Evolutionary conservation across 92 coral and sea anemone genomes (phyloP).

Genomic region (Paragorgia papillata): DNA sequence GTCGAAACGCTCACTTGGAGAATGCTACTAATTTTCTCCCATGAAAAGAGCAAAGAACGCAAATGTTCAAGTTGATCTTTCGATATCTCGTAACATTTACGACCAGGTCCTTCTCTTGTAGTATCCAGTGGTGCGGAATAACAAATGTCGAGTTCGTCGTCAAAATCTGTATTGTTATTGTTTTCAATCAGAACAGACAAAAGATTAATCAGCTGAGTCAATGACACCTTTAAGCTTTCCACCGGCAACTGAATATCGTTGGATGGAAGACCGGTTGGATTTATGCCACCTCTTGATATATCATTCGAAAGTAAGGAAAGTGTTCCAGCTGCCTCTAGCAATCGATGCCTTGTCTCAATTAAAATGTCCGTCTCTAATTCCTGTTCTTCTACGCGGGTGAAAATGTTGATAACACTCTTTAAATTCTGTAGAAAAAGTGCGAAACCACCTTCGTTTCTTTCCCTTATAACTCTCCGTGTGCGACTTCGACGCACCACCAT

Average conservation of each 20-base stretch:
- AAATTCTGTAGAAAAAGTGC: constrained; percentile 56
- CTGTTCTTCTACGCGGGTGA: constrained; percentile 25
- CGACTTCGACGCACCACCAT: constrained; percentile 25
- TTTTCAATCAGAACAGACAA: constrained; percentile 33
- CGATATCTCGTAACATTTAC: constrained; percentile 53
- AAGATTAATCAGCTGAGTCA: constrained; percentile 41
- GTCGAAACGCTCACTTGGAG: no score
- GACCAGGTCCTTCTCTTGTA: constrained; percentile 65
- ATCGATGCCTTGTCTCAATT: constrained; percentile 18
- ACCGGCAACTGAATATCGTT: constrained; percentile 35
- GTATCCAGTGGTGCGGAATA: constrained; percentile 45
- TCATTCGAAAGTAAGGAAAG: constrained; percentile 48
- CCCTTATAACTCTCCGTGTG: background rate
- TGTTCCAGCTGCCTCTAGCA: constrained; percentile 43
- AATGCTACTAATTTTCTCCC: constrained; percentile 60
- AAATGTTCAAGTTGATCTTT: constrained; percentile 62
- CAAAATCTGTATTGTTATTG: constrained; percentile 27
- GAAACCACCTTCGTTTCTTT: constrained; percentile 49
- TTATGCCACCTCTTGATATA: constrained; percentile 32
- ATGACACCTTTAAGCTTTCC: constrained; percentile 41
- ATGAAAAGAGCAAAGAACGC: constrained; percentile 59
- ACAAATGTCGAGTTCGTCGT: constrained; percentile 36
- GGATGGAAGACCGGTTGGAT: constrained; percentile 50
- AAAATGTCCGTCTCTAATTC: constrained; percentile 26
- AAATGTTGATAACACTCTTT: constrained; percentile 47